Conservation (phyloP, 1,140 invertebrate species). For the Littorina saxatilis region DNA sequence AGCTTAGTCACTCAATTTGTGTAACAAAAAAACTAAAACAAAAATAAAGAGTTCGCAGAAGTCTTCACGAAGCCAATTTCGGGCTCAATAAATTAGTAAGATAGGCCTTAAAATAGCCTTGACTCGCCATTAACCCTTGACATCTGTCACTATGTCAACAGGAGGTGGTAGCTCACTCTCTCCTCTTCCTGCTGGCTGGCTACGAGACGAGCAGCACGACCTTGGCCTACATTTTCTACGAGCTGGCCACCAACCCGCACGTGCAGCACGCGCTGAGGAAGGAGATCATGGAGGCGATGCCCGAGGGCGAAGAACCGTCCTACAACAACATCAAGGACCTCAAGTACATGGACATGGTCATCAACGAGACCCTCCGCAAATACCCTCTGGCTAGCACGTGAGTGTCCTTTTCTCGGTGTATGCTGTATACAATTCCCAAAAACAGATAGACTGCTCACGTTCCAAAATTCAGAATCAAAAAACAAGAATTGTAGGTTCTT, state of each 20-base stretch:
- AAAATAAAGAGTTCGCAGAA: no score
- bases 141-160: no score
- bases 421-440: not conserved
- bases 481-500: no score
- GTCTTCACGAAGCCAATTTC: no score
- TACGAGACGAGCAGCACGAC: slow-evolving; percentile 77
- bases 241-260: slow-evolving; percentile 76
- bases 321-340: slow-evolving; percentile 60
- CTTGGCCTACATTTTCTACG: slow-evolving; percentile 75
- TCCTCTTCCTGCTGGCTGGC: slow-evolving; percentile 71
- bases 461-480: no score
- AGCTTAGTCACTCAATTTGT: no score
- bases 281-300: slow-evolving; percentile 65
- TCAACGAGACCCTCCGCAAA: slow-evolving; percentile 67
- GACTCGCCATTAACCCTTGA: no score
- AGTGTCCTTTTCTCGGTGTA: slow-evolving; percentile 38
- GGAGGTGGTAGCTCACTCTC: slow-evolving; percentile 67
- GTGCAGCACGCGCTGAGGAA: slow-evolving; percentile 76
- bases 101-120: no score
- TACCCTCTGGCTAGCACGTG: slow-evolving; percentile 69
- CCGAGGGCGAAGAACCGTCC: slow-evolving; percentile 34
- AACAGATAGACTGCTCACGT: no score
- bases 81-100: no score
- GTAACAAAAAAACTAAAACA: no score
- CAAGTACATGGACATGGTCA: slow-evolving; percentile 69